These are phyloP conservation scores for Drosophila robusta DNA, from an alignment of 2,888 invertebrate species.

Conservation along the genomic window DNA sequence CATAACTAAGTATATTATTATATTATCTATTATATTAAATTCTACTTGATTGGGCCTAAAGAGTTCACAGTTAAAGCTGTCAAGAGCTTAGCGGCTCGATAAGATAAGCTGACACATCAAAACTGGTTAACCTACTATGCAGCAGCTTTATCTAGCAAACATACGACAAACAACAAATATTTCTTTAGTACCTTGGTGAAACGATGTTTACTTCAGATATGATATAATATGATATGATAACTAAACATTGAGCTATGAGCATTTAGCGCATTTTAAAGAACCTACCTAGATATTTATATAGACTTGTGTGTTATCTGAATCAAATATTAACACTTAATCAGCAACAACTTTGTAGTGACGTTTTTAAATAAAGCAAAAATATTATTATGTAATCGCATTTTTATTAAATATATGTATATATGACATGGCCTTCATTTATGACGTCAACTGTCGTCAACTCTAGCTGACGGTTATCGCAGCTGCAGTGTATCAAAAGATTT, in stretches of 20 bases:
- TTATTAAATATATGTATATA: conserved; percentile 14
- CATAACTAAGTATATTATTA: conserved; percentile 33
- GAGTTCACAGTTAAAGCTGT: conserved; percentile 39
- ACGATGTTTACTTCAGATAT: conserved; percentile 48
- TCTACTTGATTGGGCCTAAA: conserved; percentile 1
- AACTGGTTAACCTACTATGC: conserved; percentile 34
- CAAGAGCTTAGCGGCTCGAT: conserved; percentile 52
- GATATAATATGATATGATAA: conserved; percentile 44
- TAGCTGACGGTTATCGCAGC: neutral
- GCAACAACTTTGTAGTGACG: conserved; percentile 82
- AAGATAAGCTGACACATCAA: conserved; percentile 36
- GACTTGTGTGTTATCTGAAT: conserved; percentile 72
- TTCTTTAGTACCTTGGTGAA: conserved; percentile 74
- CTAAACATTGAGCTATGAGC: conserved; percentile 57
- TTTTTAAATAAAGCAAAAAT: conserved; percentile 81
- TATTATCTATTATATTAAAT: conserved; percentile 17
- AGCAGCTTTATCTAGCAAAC: conserved; percentile 34
- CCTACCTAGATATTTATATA: conserved; percentile 49
- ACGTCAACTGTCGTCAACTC: conserved; percentile 12
- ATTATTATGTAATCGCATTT: conserved; percentile 51
- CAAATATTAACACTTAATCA: conserved; percentile 70
- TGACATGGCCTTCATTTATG: conserved; percentile 5
- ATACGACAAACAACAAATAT: conserved; percentile 45
- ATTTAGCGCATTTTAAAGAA: conserved; percentile 68
- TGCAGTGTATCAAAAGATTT: conserved; percentile 10